Percentiles rank a stretch among this genome's conserved stretches.
Evolutionary conservation across 2,888 invertebrate genomes (phyloP).

Genomic region (Ormyrus nitidulus): DNA sequence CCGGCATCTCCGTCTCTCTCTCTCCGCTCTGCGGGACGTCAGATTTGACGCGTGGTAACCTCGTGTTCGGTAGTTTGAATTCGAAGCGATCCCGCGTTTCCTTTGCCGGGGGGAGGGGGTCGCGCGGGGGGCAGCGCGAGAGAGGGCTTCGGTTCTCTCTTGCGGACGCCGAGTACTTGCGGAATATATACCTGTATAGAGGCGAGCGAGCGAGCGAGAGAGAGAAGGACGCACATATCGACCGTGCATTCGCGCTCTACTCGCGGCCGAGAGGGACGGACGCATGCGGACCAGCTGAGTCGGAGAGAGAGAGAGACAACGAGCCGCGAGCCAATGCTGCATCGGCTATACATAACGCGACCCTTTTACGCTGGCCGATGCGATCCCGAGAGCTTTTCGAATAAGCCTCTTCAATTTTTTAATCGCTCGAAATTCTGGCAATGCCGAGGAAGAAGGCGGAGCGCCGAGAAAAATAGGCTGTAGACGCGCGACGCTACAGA

Average conservation of each 20-base stretch:
- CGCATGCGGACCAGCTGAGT: slow-evolving; percentile 6
- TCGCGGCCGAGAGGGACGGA: slow-evolving; percentile 1
- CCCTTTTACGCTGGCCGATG: slow-evolving; percentile 42
- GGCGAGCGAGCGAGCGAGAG: slow-evolving; percentile 7
- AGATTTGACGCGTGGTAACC: slow-evolving; percentile 76
- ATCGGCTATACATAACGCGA: background rate
- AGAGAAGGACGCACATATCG: slow-evolving; percentile 31
- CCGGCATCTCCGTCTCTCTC: too few species aligned
- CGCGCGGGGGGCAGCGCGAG: slow-evolving; percentile 48
- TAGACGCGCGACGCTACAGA: background rate
- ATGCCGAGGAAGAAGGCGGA: slow-evolving; percentile 7
- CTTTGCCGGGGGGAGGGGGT: slow-evolving; percentile 67
- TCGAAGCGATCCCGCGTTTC: slow-evolving; percentile 75
- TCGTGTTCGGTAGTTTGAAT: slow-evolving; percentile 75
- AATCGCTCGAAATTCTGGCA: slow-evolving; percentile 11
- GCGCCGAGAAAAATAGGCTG: slow-evolving; percentile 23
- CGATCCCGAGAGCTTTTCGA: background rate
- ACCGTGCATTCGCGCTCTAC: slow-evolving; percentile 13
- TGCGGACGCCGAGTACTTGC: too few species aligned
- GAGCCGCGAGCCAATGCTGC: background rate
- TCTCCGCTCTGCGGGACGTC: slow-evolving; percentile 62
- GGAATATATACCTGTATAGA: too few species aligned
- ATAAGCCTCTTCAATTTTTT: too few species aligned
- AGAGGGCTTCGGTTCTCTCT: background rate
- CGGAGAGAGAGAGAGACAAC: background rate